Conservation (phyloP, 2,797 vertebrate species). For the Eulemur rubriventer region DNA sequence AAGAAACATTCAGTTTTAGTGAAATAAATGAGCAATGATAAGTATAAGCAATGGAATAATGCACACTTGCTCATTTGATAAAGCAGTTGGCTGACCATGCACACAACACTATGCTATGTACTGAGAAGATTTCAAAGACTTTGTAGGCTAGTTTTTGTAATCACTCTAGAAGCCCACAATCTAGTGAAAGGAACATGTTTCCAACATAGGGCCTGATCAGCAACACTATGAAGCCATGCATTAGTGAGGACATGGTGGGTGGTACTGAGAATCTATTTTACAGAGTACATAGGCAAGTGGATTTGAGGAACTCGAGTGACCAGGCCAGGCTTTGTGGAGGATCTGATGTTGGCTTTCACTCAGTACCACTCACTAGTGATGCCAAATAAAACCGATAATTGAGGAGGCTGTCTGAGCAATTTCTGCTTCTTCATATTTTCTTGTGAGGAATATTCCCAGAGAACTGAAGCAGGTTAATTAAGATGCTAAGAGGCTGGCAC, state of each 20-base stretch:
- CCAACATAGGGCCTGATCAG: not conserved
- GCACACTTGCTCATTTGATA: not conserved
- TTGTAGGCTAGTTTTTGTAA: not conserved
- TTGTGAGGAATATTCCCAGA: conserved; percentile 16
- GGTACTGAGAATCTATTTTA: not conserved
- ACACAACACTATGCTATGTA: not conserved
- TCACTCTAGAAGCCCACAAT: not conserved
- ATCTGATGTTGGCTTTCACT: not conserved
- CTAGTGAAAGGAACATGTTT: not conserved
- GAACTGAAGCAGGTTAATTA: conserved; percentile 60
- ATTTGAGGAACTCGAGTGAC: not conserved
- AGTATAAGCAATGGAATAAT: not conserved
- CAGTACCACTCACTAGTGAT: not conserved
- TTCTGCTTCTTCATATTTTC: conserved; percentile 27
- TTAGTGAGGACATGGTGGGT: not conserved
- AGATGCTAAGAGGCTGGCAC: conserved; percentile 60
- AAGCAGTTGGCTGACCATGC: not conserved
- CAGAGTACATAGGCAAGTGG: not conserved
- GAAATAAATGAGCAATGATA: not conserved
- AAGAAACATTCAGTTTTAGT: not conserved
- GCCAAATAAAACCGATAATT: not conserved
- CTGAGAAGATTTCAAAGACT: not conserved
- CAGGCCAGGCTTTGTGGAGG: not conserved
- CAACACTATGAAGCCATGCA: not conserved
- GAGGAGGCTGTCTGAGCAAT: not conserved